Evolutionary conservation across 2,797 vertebrate species (phyloP).

Genomic region (Acipenser ruthenus): DNA sequence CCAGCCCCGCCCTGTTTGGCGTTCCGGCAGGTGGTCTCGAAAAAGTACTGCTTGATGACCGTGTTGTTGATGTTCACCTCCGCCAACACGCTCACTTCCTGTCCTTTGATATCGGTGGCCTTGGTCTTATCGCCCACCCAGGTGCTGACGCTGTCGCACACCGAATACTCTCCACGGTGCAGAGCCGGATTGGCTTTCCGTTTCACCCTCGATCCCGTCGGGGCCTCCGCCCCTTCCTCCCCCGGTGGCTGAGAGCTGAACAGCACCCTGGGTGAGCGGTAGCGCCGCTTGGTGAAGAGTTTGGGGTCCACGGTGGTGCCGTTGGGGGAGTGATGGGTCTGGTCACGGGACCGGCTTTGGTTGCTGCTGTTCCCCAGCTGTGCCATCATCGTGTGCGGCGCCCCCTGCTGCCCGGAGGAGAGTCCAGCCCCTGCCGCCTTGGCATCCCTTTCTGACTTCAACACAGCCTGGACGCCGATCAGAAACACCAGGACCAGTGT

Average conservation of each 20-base stretch:
- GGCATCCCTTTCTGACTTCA: slow-evolving; percentile 69
- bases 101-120: slow-evolving; percentile 90
- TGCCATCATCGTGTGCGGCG: slow-evolving; percentile 31
- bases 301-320: slow-evolving; percentile 73
- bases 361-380: slow-evolving; percentile 30
- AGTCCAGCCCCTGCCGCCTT: slow-evolving; percentile 7
- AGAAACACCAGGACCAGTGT: slow-evolving; percentile 85
- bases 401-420: slow-evolving; percentile 13
- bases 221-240: slow-evolving; percentile 31
- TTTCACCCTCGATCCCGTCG: slow-evolving; percentile 54
- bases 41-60: slow-evolving; percentile 94
- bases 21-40: slow-evolving; percentile 86
- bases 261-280: slow-evolving; percentile 79
- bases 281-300: slow-evolving; percentile 73
- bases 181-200: slow-evolving; percentile 63
- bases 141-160: slow-evolving; percentile 86
- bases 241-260: slow-evolving; percentile 80
- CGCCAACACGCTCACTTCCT: slow-evolving; percentile 85
- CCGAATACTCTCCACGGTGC: slow-evolving; percentile 85
- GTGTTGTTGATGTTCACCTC: slow-evolving; percentile 90
- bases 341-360: background rate
- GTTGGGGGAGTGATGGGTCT: slow-evolving; percentile 6
- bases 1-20: slow-evolving; percentile 58
- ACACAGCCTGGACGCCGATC: slow-evolving; percentile 80
- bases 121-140: slow-evolving; percentile 95